Evolutionary conservation across 2,113 vertebrate species (phyloP).

Genomic region (Tetraodon nigroviridis): DNA sequence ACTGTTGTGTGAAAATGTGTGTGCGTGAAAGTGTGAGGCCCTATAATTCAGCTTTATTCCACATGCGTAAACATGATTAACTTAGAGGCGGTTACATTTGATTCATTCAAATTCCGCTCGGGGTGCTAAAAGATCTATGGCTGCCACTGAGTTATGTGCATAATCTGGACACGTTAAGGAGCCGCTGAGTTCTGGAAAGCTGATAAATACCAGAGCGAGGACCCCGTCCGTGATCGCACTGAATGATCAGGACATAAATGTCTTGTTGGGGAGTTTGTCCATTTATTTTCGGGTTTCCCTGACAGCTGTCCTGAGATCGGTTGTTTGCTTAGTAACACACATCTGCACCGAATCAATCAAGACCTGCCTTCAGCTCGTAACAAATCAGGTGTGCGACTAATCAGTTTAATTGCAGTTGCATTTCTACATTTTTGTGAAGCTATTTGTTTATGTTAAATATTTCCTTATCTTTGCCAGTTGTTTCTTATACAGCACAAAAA

Average conservation of each 20-base stretch:
- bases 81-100: constrained; percentile 6
- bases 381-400: constrained; percentile 31
- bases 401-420: constrained; percentile 31
- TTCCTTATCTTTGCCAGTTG: too few relatives aligned
- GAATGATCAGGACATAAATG: neutral
- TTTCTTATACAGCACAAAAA: neutral
- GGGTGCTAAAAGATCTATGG: constrained; percentile 40
- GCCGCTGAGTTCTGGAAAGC: neutral
- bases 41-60: constrained; percentile 1
- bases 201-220: constrained; percentile 17
- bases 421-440: neutral
- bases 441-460: too few relatives aligned
- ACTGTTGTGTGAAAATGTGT: too few relatives aligned
- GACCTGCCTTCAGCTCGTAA: neutral
- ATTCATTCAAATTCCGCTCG: constrained; percentile 37
- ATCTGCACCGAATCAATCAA: neutral
- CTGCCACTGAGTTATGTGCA: constrained; percentile 47
- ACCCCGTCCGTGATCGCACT: constrained; percentile 6
- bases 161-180: constrained; percentile 30
- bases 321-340: constrained; percentile 1
- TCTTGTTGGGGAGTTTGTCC: neutral
- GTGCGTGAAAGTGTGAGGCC: too few relatives aligned
- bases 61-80: neutral
- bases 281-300: neutral
- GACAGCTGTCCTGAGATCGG: neutral